Evolutionary conservation across 2,888 invertebrate species (phyloP).

Genomic region (Mycalesis mineus): DNA sequence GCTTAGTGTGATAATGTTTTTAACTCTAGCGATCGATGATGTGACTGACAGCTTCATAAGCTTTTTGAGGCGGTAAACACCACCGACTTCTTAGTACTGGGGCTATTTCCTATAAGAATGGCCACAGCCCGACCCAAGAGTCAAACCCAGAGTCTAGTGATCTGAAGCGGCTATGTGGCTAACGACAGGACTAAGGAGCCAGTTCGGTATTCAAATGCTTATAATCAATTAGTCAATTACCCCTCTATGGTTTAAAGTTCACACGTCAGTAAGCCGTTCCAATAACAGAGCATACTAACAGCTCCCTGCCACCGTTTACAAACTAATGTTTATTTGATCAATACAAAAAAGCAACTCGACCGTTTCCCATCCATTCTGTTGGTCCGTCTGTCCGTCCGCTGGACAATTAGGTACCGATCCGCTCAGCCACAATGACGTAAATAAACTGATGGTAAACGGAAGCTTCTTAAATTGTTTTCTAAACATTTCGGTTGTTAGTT

Average conservation of each 20-base stretch:
- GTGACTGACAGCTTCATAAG: too few species aligned
- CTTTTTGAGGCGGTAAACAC: too few species aligned
- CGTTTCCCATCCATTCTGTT: constrained; percentile 38
- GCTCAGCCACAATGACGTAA: constrained; percentile 63
- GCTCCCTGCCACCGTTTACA: constrained; percentile 44
- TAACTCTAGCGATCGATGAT: too few species aligned
- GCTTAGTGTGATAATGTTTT: too few species aligned
- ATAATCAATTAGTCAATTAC: background rate
- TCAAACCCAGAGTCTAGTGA: too few species aligned
- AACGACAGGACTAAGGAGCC: too few species aligned
- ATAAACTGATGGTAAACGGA: constrained; percentile 65
- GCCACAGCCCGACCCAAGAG: too few species aligned
- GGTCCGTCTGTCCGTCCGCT: constrained; percentile 31
- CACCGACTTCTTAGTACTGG: too few species aligned
- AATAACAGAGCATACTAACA: constrained; percentile 47
- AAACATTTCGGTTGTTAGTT: constrained; percentile 54
- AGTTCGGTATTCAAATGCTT: too few species aligned
- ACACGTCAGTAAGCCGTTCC: constrained; percentile 38
- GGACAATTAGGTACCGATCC: constrained; percentile 67
- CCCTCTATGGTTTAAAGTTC: constrained; percentile 22
- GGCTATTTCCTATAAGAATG: too few species aligned
- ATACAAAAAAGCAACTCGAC: constrained; percentile 35
- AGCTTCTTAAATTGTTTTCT: constrained; percentile 74
- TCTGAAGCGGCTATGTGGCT: too few species aligned
- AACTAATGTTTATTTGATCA: constrained; percentile 68